Evolutionary conservation across 2,113 vertebrate species (phyloP).

Genomic region (Tragelaphus strepsiceros): DNA sequence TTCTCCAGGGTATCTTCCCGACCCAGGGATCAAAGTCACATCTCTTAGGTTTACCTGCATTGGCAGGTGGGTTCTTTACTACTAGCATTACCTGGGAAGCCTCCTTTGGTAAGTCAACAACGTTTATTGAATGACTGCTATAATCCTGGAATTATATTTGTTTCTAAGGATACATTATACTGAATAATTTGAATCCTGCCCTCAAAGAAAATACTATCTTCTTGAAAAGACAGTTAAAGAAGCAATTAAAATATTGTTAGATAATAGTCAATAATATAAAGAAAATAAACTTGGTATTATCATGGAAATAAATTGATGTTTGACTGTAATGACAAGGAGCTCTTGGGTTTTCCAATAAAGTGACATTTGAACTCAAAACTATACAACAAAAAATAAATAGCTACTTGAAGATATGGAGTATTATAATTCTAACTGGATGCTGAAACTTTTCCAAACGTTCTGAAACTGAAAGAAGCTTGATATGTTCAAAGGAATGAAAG

Average conservation of each 20-base stretch:
- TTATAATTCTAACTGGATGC: not conserved
- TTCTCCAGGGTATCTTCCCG: not conserved
- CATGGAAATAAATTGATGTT: not conserved
- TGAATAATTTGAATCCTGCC: not conserved
- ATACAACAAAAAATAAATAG: not conserved
- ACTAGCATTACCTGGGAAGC: not conserved
- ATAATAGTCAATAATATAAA: not conserved
- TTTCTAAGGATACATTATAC: not conserved
- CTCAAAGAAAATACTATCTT: not conserved
- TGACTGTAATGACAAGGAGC: not conserved
- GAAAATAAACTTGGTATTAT: not conserved
- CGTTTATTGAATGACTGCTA: not conserved
- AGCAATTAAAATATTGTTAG: not conserved
- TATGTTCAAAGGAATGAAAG: not conserved
- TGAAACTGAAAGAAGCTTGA: not conserved
- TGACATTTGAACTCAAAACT: not conserved
- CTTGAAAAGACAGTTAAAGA: not conserved
- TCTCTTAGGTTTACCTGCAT: not conserved
- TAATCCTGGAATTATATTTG: not conserved
- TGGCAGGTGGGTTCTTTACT: not conserved
- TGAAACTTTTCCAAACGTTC: not conserved
- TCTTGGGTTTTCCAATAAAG: not conserved
- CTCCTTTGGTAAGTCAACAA: not conserved
- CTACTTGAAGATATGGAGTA: not conserved
- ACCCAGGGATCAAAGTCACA: accelerated